A percentile compares a stretch with the other conserved stretches of the same genome.
phyloP scores from a whole-genome alignment of 2,113 vertebrate genomes.

The Cyanistes caeruleus region DNA sequence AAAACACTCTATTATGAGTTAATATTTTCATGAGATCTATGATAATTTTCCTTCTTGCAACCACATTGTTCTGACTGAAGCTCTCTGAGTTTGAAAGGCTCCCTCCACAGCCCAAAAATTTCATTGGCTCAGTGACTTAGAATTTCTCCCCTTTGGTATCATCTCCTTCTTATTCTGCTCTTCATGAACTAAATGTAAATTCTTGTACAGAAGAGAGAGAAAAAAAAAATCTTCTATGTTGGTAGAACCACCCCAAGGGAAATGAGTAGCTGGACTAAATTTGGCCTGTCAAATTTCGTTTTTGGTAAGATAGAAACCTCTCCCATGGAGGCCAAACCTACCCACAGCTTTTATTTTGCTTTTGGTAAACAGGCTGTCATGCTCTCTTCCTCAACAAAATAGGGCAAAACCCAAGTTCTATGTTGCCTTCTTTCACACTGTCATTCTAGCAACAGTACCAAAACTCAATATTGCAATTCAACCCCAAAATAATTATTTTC shows the following conservation, averaged over 20 bases:
- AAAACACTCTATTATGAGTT: neutral
- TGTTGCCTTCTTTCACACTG: fast-evolving
- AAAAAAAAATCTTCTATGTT: neutral
- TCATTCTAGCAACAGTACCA: neutral
- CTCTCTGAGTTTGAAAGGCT: neutral
- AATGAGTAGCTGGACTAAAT: neutral
- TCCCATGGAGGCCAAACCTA: neutral
- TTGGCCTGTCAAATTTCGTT: neutral
- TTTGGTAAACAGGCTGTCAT: neutral
- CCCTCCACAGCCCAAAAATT: neutral
- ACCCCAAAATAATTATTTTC: neutral
- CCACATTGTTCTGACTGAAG: neutral
- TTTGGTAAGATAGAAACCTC: neutral
- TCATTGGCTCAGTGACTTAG: neutral
- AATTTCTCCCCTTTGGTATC: neutral
- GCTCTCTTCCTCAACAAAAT: neutral
- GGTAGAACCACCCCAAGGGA: neutral
- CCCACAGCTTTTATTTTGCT: neutral
- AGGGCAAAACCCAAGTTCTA: neutral
- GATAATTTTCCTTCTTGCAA: neutral
- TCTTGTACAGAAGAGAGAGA: neutral
- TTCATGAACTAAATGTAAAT: neutral
- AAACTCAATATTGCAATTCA: neutral
- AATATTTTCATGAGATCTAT: neutral
- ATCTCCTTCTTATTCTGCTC: neutral